Evolutionary conservation across 2,113 vertebrate species (phyloP).

Genomic region (Bambusicola thoracicus): DNA sequence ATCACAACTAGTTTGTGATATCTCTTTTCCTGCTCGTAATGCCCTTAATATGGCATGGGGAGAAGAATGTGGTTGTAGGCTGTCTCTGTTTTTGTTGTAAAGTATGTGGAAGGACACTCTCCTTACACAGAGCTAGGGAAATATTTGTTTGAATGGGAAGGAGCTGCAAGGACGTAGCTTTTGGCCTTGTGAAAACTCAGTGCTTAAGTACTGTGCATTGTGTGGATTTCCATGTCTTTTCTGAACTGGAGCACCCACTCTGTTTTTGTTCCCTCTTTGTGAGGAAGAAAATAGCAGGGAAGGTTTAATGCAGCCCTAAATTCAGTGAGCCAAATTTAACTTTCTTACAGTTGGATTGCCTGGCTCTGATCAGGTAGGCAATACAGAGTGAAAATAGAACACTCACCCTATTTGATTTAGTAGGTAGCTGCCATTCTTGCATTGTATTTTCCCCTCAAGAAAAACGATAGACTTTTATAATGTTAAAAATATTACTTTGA

Average conservation of each 20-base stretch:
- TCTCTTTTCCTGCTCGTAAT: neutral
- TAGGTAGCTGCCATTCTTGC: neutral
- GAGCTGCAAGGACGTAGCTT: neutral
- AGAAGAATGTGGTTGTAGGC: neutral
- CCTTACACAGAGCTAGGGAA: neutral
- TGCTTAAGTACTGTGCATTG: rapidly evolving
- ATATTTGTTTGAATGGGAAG: neutral
- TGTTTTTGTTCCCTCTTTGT: neutral
- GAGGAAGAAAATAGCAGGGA: neutral
- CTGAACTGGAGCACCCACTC: neutral
- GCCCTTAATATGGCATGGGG: neutral
- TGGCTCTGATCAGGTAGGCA: neutral
- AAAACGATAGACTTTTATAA: neutral
- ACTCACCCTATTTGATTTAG: neutral
- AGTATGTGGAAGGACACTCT: neutral
- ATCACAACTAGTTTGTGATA: neutral
- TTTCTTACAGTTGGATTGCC: neutral
- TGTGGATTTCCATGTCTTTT: neutral
- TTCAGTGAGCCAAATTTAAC: neutral
- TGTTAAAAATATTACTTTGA: neutral
- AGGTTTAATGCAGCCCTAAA: neutral
- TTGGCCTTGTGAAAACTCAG: neutral
- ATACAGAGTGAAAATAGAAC: neutral
- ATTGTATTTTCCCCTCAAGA: neutral
- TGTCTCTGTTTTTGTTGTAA: neutral